Evolutionary conservation across 1,140 invertebrate genomes (phyloP).

Genomic region (Aphelenchoides besseyi): DNA sequence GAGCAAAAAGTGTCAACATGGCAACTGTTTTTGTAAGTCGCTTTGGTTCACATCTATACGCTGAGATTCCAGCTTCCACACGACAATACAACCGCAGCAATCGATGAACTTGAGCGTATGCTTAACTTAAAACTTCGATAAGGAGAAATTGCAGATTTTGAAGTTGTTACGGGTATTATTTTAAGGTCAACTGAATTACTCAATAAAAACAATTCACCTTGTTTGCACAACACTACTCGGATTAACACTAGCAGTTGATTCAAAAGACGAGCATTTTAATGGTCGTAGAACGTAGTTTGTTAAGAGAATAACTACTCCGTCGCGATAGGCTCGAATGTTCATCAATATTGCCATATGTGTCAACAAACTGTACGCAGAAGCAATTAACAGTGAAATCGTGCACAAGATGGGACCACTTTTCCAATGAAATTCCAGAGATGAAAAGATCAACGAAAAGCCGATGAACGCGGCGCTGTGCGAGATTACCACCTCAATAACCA

Average conservation of each 20-base stretch:
- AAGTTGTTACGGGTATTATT: too few relatives aligned
- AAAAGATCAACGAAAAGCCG: neutral
- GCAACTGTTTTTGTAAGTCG: neutral
- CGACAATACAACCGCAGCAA: neutral
- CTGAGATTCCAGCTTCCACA: neutral
- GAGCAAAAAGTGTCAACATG: neutral
- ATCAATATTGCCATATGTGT: neutral
- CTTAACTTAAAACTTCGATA: neutral
- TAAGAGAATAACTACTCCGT: neutral
- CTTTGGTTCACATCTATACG: neutral
- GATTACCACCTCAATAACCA: neutral
- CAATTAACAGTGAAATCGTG: neutral
- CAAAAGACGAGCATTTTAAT: neutral
- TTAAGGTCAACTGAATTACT: too few relatives aligned
- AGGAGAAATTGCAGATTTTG: neutral
- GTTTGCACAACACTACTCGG: too few relatives aligned
- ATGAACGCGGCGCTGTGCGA: neutral
- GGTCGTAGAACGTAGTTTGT: neutral
- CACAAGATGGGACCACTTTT: neutral
- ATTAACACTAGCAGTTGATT: neutral
- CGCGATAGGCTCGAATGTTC: neutral
- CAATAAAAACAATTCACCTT: too few relatives aligned
- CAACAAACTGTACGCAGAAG: neutral
- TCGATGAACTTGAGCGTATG: neutral
- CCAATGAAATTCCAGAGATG: neutral